Evolutionary conservation across 2,797 vertebrate genomes (phyloP), one percentile per base, ranked within the genome.

Genomic region (Enteromius thamalakanensis): DNA sequence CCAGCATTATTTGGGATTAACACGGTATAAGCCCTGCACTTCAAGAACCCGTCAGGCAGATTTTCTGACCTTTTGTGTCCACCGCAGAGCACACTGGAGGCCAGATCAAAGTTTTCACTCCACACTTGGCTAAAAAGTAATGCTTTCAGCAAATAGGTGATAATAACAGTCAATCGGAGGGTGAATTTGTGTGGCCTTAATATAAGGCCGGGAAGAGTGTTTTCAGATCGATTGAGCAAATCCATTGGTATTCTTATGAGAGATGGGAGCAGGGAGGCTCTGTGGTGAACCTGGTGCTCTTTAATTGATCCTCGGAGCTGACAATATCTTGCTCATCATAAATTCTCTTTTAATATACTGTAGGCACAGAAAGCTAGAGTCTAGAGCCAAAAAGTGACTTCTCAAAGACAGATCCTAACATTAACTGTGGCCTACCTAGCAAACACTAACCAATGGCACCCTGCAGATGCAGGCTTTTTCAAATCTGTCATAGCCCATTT

Each of bases 321-420:
- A 51, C 64, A 74, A 84, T 84, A 80, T 67, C 60, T 53, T 55
- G 49, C 62, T 85, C 79, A 85, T 85, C 65, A 81, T 45, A 65
- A 75, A 85, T 81, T 85, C 84, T 76, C 79, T 81, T 42, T 85
- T 32, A 81, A 60, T 70, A 65, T 53, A 76, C 62, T 58, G 72
- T 70, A 21, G 51, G 55, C 10, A 45, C 60, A 75, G 47, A 53
- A 32, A 47, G 45, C 67, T 75, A 34, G 23, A 23, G 68, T 23
- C 68, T 23, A 34, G 55, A 81, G 79, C 55, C 69, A 62, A 74
- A 71, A 74, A 65, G 62, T 10, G 32, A 40, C 60, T 40, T 68
- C 34, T 82, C 32, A 51, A 74, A 74, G 80, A 37, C 45, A 45
- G 40, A 71, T 40, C 60, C 19, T 55, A 45, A 53, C 21, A 81